Percentiles rank a stretch among this genome's conserved stretches.
Conservation (phyloP, 1,140 invertebrate species). For the Bombus pyrosoma region DNA sequence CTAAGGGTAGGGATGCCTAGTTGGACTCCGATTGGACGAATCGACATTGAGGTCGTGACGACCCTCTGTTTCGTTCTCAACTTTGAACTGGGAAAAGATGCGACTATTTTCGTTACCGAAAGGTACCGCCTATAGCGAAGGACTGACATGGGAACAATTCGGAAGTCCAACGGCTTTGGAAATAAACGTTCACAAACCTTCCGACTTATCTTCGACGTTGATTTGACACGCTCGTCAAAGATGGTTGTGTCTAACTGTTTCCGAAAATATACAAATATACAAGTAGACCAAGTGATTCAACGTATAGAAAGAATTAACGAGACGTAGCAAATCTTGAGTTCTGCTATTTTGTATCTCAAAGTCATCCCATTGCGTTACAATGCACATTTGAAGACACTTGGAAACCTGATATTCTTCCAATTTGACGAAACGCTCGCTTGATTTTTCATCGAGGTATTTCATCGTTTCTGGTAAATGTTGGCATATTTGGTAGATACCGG, state of each 20-base stretch:
- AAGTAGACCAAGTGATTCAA: background rate
- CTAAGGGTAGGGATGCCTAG: slow-evolving; percentile 14
- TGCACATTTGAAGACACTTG: too few species aligned
- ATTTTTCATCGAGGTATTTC: too few species aligned
- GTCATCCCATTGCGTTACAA: too few species aligned
- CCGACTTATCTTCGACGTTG: background rate
- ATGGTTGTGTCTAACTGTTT: too few species aligned
- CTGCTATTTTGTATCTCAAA: too few species aligned
- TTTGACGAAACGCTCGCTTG: too few species aligned
- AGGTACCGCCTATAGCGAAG: too few species aligned
- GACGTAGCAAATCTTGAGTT: too few species aligned
- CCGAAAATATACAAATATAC: background rate
- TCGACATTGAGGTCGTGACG: background rate
- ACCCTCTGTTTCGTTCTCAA: slow-evolving; percentile 43
- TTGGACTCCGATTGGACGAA: slow-evolving; percentile 30
- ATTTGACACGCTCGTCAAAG: background rate
- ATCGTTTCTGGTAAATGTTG: too few species aligned
- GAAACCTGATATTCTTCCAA: too few species aligned
- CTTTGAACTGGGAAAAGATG: slow-evolving; percentile 1
- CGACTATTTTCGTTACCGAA: background rate
- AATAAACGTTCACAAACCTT: background rate
- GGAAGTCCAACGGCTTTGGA: background rate
- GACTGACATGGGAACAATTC: background rate
- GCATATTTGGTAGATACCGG: too few species aligned
- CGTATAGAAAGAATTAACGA: too few species aligned